Percentiles rank a stretch among this genome's conserved stretches.
These are phyloP conservation scores for Bombus soroeensis DNA, from an alignment of 1,140 invertebrate species.

Conservation along the genomic window DNA sequence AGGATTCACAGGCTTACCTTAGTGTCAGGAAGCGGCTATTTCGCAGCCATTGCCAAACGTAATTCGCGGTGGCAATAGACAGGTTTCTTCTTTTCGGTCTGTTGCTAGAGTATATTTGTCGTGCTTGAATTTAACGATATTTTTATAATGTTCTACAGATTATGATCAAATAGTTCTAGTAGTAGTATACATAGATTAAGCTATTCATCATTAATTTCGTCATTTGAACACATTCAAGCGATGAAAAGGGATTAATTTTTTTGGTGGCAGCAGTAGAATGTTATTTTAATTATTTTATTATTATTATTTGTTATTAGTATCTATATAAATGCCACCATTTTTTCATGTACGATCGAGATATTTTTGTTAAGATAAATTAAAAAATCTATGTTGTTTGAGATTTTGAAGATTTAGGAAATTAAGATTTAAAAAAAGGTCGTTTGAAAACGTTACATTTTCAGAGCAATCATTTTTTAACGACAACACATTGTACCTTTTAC, in stretches of 20 bases:
- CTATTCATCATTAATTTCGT: not conserved
- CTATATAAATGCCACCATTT: no score
- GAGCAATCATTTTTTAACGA: no score
- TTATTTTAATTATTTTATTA: no score
- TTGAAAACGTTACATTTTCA: no score
- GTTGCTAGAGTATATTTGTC: not conserved
- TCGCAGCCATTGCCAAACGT: constrained; percentile 29
- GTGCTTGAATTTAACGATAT: not conserved
- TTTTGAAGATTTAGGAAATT: no score
- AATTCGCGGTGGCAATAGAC: not conserved
- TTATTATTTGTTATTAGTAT: no score
- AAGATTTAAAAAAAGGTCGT: no score
- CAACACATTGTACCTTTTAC: no score
- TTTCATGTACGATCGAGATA: no score
- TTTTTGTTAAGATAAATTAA: no score
- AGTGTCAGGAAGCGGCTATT: constrained; percentile 25
- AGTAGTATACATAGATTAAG: not conserved
- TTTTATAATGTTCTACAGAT: not conserved
- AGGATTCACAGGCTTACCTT: not conserved
- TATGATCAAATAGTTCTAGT: not conserved
- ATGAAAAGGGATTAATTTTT: not conserved
- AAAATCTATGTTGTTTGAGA: no score
- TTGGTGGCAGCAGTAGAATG: not conserved
- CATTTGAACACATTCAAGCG: not conserved
- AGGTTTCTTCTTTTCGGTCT: not conserved